Base-by-base conservation (phyloP, 2,797 vertebrate genomes). In the Bucorvus abyssinicus region DNA sequence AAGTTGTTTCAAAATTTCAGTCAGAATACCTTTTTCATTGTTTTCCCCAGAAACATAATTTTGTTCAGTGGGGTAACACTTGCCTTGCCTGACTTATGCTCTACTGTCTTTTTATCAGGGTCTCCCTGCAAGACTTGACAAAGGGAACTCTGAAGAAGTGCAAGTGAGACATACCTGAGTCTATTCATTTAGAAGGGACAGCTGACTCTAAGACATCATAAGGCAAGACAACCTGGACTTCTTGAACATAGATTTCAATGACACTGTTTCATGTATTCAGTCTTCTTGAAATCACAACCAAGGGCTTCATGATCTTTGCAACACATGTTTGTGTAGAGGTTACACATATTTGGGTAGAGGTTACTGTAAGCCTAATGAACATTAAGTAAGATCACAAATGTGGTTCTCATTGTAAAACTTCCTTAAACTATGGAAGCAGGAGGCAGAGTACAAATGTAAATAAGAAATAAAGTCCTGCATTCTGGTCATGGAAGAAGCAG, bases 141-240 rank as follows among this genome's bases (percentile, higher is more conserved):
- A 89, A 84, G 84, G 91, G 78, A 98, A 91, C 69, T 97, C 96
- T 85, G 96, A 96, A 96, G 93, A 98, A 97, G 95, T 92, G 77
- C 38, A 85, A 9, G 9, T 79, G 63, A 97, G 92, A 86, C 84
- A 92, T 93, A 75, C 50, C 49, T 45, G 32, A 9, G 32, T 52
- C n/a, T n/a, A 9, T 64, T 50, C 36, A 19, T 29, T 50, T 45
- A 53, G 19, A 69, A 60, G 9, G 17, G 34, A 53, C 14, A 49
- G 45, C 17, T 53, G 45, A 17, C 14, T 47, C 45, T 47, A 22
- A 47, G 45, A 9, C 20, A 50, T 59, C 26, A 18, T 32, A 45
- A 59, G 21, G 30, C 16, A 69, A 34, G 30, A 64, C 9, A 67
- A 6, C 15, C 12, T 50, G 32, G 36, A 30, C 10, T 53, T 82